Evolutionary conservation across 1,140 invertebrate genomes (phyloP).

Genomic region (Eriosoma lanigerum): DNA sequence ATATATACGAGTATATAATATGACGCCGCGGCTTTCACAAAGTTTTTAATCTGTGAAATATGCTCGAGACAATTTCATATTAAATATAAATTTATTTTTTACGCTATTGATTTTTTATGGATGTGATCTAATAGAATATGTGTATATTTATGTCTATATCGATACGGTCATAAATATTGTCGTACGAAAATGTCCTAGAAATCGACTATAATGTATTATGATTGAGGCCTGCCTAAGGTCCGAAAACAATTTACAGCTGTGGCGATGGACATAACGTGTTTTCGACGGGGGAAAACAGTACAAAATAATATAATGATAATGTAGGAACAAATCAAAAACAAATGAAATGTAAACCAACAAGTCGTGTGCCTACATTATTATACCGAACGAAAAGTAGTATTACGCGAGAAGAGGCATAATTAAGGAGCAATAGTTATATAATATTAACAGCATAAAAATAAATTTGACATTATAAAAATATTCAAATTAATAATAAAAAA

Average conservation of each 20-base stretch:
- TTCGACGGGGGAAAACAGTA: not conserved
- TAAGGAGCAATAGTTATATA: too few species aligned
- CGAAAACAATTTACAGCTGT: conserved; percentile 35
- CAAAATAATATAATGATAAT: conserved; percentile 1
- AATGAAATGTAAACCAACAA: too few species aligned
- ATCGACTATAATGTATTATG: not conserved
- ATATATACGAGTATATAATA: not conserved
- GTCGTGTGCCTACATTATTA: too few species aligned
- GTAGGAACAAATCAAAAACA: too few species aligned
- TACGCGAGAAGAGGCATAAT: too few species aligned
- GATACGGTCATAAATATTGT: conserved; percentile 40
- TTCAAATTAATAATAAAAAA: too few species aligned
- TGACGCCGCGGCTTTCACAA: conserved; percentile 36
- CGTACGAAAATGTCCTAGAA: conserved; percentile 49
- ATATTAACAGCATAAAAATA: too few species aligned
- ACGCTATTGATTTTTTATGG: not conserved
- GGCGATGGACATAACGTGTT: conserved; percentile 37
- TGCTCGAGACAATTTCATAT: conserved; percentile 24
- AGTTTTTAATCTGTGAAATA: conserved; percentile 44
- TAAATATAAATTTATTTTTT: conserved; percentile 9
- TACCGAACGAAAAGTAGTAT: too few species aligned
- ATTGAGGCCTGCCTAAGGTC: conserved; percentile 27
- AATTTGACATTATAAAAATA: too few species aligned
- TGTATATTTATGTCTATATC: too few species aligned
- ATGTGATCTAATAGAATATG: not conserved